These are phyloP conservation scores for Sphaerophoria rueppellii DNA, from an alignment of 2,888 invertebrate species.

Conservation along the genomic window DNA sequence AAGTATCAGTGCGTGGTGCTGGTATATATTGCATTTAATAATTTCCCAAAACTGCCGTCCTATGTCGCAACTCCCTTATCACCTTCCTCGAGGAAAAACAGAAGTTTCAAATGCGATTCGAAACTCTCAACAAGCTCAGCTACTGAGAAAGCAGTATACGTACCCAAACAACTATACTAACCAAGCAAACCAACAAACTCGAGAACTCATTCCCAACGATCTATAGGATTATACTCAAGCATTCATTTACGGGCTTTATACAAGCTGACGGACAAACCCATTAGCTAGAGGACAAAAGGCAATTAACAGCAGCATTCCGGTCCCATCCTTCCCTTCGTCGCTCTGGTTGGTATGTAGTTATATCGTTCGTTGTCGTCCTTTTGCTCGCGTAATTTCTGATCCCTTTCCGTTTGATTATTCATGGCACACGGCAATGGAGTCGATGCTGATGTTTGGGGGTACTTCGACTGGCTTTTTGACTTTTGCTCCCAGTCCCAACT, in stretches of 20 bases:
- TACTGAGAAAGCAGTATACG: conserved; percentile 7
- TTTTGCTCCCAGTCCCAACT: not conserved
- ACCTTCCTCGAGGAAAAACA: conserved; percentile 17
- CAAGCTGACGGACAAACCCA: conserved; percentile 73
- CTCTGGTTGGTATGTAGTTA: conserved; percentile 6
- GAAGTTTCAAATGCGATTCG: conserved; percentile 53
- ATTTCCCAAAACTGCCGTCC: conserved; percentile 65
- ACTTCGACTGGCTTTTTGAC: not conserved
- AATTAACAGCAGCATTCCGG: conserved; percentile 55
- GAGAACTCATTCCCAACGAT: conserved; percentile 17
- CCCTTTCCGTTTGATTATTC: conserved; percentile 72
- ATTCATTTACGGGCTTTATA: conserved; percentile 71
- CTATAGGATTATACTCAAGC: conserved; percentile 65
- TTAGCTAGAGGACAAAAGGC: conserved; percentile 73
- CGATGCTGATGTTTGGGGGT: conserved; percentile 8
- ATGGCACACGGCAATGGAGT: conserved; percentile 68
- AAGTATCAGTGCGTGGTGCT: conserved; percentile 61
- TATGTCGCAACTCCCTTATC: not conserved
- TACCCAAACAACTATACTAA: conserved; percentile 17
- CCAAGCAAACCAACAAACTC: conserved; percentile 36
- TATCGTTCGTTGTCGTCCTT: too few relatives aligned
- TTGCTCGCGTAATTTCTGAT: conserved; percentile 69
- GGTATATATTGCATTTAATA: conserved; percentile 72
- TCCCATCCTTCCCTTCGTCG: conserved; percentile 45
- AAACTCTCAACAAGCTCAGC: not conserved